Base-by-base conservation (phyloP, 2,888 invertebrate genomes). In the Agriotes lineatus region DNA sequence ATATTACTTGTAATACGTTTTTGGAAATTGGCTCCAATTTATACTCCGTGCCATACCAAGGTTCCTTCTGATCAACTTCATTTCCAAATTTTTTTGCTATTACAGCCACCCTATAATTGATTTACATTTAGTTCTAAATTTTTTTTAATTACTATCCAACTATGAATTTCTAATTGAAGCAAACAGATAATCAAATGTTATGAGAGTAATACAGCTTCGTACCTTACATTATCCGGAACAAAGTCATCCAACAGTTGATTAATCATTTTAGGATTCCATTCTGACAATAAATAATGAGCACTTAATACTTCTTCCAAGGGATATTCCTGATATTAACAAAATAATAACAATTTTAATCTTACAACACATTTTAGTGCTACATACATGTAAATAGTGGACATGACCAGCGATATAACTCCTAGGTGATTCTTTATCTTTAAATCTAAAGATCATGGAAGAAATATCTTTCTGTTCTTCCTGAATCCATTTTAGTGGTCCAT, bases 41-140 rank as follows among this genome's bases (percentile, higher is more conserved):
- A 81, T 94, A 97, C 76, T 95, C 93, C 0, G 97, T 97, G 0
- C 95, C 95, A 82, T 98, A 99, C 95, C 96, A 97, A 0, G 90
- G 88, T 80, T 98, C 97, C 0, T 85, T 87, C 76, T 90, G 85
- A 16, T 91, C 88, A 7, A 93, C 89, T 45, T 90, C 87, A 2
- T 88, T 86, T 72, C 90, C 90, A 82, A 92, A 96, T 74, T 88
- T 90, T 87, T 97, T 93, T 2, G 93, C 93, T 4, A 96, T 88
- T 6, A 95, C 82, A 0, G 90, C 90, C 2, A 95, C 85, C 35
- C 95, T 88, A 74, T 35, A 76, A 74, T 19, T 54, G 12, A 64
- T 58, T 48, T 48, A 37, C 12, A 42, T 20, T 35, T 45, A 25
- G 14, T 52, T 56, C n/a, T n/a, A n/a, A n/a, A n/a, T n/a, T n/a